phyloP scores from a whole-genome alignment of 35 echinoderm and acorn worm genomes.

The Ophiothrix spiculata region DNA sequence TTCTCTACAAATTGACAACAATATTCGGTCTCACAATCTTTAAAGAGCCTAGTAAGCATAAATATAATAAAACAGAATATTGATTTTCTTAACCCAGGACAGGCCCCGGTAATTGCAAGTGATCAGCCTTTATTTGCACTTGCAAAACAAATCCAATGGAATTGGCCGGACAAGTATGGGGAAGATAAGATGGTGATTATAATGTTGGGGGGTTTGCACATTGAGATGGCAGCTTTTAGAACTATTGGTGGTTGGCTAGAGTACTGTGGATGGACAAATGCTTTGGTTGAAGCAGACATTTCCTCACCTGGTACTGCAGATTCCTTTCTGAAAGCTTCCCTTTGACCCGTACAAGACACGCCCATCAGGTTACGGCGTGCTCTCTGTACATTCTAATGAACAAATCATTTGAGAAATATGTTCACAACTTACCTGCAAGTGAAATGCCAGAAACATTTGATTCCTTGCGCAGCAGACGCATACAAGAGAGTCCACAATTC shows the following conservation, averaged over 20 bases:
- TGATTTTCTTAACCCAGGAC: constrained; percentile 69
- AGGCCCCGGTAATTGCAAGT: constrained; percentile 33
- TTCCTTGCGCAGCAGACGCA: neutral
- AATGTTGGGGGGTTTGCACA: constrained; percentile 50
- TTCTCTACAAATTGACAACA: too few relatives aligned
- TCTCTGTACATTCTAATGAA: constrained; percentile 26
- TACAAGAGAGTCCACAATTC: neutral
- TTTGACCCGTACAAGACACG: constrained; percentile 31
- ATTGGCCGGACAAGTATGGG: constrained; percentile 22
- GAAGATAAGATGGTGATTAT: constrained; percentile 27
- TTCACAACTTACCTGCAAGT: neutral
- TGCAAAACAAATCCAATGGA: constrained; percentile 53
- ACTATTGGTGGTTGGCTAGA: constrained; percentile 41
- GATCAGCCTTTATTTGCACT: constrained; percentile 50
- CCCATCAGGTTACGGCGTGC: constrained; percentile 40
- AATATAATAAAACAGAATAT: too few relatives aligned
- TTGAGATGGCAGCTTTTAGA: constrained; percentile 30
- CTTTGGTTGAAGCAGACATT: constrained; percentile 38
- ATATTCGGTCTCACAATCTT: too few relatives aligned
- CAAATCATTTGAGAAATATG: constrained; percentile 12
- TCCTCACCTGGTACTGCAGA: constrained; percentile 49
- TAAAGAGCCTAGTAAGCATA: too few relatives aligned
- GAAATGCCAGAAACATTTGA: neutral
- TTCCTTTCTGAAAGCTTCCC: constrained; percentile 29
- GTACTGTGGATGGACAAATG: constrained; percentile 41